Evolutionary conservation across 1,140 invertebrate species (phyloP).

Genomic region (Saccostrea cuccullata): DNA sequence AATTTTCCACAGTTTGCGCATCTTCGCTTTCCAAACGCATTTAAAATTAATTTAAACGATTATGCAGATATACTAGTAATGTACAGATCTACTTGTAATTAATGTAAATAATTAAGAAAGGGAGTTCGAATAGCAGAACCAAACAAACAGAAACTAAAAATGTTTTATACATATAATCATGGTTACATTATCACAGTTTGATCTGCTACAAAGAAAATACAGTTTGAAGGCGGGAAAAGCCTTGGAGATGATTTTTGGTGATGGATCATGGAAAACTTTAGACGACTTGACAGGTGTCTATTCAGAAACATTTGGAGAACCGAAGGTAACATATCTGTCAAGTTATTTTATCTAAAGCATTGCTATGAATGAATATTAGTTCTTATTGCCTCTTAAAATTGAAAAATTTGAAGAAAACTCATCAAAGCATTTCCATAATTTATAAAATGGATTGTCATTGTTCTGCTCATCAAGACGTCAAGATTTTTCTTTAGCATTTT

Average conservation of each 20-base stretch:
- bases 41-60: no score
- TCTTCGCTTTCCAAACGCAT: no score
- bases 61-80: no score
- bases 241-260: conserved; percentile 23
- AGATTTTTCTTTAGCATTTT: no score
- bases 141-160: no score
- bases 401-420: neutral
- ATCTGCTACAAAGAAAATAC: conserved; percentile 34
- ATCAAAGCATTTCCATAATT: neutral
- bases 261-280: conserved; percentile 18
- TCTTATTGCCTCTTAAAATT: neutral
- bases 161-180: no score
- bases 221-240: conserved; percentile 9
- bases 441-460: neutral
- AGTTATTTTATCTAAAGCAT: neutral
- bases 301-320: conserved; percentile 18
- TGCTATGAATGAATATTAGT: neutral
- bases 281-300: conserved; percentile 40
- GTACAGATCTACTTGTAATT: no score
- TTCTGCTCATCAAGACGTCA: neutral
- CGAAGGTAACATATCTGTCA: neutral
- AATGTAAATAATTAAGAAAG: no score
- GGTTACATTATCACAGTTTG: conserved; percentile 9
- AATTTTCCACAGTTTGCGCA: no score
- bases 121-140: no score